A percentile compares a stretch with the other conserved stretches of the same genome.
Evolutionary conservation across 2,797 vertebrate species (phyloP).

Genomic region (Chrosomus eos): DNA sequence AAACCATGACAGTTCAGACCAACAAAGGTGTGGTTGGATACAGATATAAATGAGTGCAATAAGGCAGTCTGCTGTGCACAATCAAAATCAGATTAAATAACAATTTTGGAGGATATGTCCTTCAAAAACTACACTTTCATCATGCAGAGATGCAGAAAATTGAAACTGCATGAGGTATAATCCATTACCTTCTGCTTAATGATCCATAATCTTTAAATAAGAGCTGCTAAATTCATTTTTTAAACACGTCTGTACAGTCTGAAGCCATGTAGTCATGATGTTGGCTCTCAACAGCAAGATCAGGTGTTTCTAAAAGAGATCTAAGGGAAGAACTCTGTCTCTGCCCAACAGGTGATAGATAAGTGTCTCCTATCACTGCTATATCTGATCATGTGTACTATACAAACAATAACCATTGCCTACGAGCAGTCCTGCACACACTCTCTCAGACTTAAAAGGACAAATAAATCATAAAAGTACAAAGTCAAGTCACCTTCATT

Average conservation of each 20-base stretch:
- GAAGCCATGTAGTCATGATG: background rate
- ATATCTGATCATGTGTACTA: constrained; percentile 36
- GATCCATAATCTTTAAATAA: background rate
- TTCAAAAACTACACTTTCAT: background rate
- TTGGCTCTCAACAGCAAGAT: background rate
- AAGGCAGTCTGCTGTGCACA: background rate
- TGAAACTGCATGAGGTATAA: background rate
- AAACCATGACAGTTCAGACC: background rate
- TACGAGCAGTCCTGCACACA: constrained; percentile 51
- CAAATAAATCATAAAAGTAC: constrained; percentile 42
- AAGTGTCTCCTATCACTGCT: constrained; percentile 38
- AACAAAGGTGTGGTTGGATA: constrained; percentile 39
- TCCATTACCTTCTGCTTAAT: background rate
- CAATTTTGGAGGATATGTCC: background rate
- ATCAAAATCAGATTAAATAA: background rate
- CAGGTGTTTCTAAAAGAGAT: background rate
- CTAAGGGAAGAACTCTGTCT: constrained; percentile 7
- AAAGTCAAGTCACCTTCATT: background rate
- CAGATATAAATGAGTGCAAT: constrained; percentile 26
- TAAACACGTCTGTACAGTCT: background rate
- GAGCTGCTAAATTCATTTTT: background rate
- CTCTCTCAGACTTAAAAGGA: background rate
- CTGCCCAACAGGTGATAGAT: constrained; percentile 40
- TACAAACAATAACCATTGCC: constrained; percentile 44
- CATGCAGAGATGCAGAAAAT: background rate